phyloP scores from a whole-genome alignment of 2,888 invertebrate species.

The Norana najaformis region DNA sequence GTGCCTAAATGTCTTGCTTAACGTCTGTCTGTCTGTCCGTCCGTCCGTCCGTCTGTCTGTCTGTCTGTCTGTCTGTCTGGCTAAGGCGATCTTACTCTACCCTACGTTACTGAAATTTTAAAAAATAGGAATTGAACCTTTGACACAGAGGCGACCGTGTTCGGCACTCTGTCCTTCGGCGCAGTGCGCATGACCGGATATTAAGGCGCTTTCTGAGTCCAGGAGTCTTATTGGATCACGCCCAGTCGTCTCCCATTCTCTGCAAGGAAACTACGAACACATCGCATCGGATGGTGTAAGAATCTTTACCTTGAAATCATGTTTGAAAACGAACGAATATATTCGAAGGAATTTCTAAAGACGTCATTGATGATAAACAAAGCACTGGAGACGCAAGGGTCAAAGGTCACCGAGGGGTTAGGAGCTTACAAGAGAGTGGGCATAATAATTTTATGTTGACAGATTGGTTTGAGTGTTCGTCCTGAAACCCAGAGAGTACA shows the following conservation, averaged over 20 bases:
- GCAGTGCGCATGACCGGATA: slow-evolving; percentile 13
- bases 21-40: too few relatives aligned
- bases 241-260: background rate
- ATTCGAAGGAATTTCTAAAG: too few relatives aligned
- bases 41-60: too few relatives aligned
- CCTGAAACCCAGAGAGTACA: too few relatives aligned
- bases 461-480: too few relatives aligned
- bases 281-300: background rate
- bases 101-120: background rate
- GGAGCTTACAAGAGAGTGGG: too few relatives aligned
- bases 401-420: too few relatives aligned
- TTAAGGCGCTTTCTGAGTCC: background rate
- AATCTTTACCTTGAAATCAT: background rate
- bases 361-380: too few relatives aligned
- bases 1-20: too few relatives aligned
- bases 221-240: slow-evolving; percentile 7
- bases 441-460: too few relatives aligned
- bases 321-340: background rate
- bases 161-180: background rate
- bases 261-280: background rate
- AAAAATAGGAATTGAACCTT: background rate
- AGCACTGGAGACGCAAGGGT: too few relatives aligned
- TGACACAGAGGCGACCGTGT: background rate
- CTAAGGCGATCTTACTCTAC: background rate
- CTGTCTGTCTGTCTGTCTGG: too few relatives aligned